Conservation (phyloP, 2,797 vertebrate genomes). For the Eospalax fontanierii region DNA sequence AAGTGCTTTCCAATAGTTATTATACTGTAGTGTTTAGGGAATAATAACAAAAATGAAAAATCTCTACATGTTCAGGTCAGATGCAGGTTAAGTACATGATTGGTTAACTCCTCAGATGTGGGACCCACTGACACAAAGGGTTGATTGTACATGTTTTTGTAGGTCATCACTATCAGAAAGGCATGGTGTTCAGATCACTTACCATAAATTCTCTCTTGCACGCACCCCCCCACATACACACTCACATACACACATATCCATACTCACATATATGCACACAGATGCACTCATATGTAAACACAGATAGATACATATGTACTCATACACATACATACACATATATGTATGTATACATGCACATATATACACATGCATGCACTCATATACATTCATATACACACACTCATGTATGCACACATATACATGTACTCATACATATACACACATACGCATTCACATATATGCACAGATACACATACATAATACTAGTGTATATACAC, state of each 20-base stretch:
- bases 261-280: too few species aligned
- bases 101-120: neutral
- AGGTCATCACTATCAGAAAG: neutral
- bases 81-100: neutral
- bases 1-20: neutral
- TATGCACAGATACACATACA: too few species aligned
- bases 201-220: neutral
- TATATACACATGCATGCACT: accelerated
- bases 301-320: too few species aligned
- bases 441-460: neutral
- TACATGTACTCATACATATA: too few species aligned
- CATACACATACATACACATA: too few species aligned
- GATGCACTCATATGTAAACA: neutral
- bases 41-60: neutral
- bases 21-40: too few species aligned
- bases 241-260: neutral
- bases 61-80: neutral
- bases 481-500: accelerated
- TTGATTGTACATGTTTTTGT: neutral
- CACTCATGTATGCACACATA: neutral
- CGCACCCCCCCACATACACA: too few species aligned
- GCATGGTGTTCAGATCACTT: neutral
- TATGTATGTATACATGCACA: neutral
- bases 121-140: too few species aligned
- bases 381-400: too few species aligned